These are phyloP conservation scores for Brotula barbata DNA, from an alignment of 2,797 vertebrate species.

Conservation along the genomic window DNA sequence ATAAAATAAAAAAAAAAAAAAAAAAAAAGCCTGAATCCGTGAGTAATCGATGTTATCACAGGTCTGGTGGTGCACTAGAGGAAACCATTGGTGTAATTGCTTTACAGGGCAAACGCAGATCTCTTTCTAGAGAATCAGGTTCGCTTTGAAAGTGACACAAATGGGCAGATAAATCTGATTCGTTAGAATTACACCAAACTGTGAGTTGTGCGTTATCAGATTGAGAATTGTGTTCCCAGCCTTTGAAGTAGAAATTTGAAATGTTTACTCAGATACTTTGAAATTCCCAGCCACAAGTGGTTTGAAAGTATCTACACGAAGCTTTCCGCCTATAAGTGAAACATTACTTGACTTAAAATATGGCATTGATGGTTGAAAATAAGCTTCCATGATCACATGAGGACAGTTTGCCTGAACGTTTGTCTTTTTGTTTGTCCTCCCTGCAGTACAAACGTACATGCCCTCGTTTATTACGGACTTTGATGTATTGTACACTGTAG, in stretches of 20 bases:
- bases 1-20: not conserved
- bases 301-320: not conserved
- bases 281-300: not conserved
- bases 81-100: conserved; percentile 34
- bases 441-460: no score
- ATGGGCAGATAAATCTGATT: not conserved
- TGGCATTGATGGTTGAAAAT: not conserved
- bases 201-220: not conserved
- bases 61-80: conserved; percentile 22
- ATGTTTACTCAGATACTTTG: not conserved
- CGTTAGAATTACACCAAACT: not conserved
- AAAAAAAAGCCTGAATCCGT: conserved; percentile 9
- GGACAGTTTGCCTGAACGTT: no score
- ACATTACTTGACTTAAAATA: no score
- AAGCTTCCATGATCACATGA: not conserved
- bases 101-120: not conserved
- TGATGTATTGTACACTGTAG: no score
- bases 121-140: conserved; percentile 10
- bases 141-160: conserved; percentile 5
- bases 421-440: no score
- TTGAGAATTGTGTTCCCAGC: not conserved
- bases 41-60: conserved; percentile 30
- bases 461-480: no score
- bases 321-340: no score
- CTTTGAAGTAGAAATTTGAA: no score